phyloP scores from a whole-genome alignment of 2,797 vertebrate genomes.

The Hafferia zeledoni region DNA sequence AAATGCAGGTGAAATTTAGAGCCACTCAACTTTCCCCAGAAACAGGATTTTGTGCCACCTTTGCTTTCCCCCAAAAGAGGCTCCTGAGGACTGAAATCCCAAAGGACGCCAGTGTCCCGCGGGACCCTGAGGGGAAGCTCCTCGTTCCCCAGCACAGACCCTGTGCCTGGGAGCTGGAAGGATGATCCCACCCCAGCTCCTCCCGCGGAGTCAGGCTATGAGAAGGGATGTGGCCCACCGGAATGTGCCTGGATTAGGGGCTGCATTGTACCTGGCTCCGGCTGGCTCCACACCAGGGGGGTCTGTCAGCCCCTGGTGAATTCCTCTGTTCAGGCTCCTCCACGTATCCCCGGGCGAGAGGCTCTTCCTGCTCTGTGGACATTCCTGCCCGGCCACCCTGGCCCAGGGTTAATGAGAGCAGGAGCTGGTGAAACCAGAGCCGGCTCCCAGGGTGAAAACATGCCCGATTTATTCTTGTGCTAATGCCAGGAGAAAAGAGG shows the following conservation, averaged over 20 bases:
- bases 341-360: not conserved
- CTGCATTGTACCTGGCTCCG: conserved; percentile 26
- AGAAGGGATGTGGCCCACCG: not conserved
- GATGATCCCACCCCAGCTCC: not conserved
- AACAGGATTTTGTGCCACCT: not conserved
- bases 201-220: not conserved
- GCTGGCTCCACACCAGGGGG: not conserved
- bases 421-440: conserved; percentile 51
- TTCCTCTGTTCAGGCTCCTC: conserved; percentile 1
- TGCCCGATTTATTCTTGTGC: conserved; percentile 38
- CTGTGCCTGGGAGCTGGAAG: not conserved
- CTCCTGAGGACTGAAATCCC: not conserved
- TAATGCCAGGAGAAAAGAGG: conserved; percentile 13
- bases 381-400: not conserved
- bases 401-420: not conserved
- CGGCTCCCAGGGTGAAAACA: not conserved
- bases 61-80: not conserved
- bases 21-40: not conserved
- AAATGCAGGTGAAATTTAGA: not conserved
- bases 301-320: not conserved
- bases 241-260: conserved; percentile 30
- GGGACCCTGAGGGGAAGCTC: fast-evolving
- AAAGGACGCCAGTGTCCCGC: fast-evolving
- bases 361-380: not conserved
- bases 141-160: not conserved